Base-by-base conservation (phyloP, 2,888 invertebrate genomes). In the Amblyteles armatorius region DNA sequence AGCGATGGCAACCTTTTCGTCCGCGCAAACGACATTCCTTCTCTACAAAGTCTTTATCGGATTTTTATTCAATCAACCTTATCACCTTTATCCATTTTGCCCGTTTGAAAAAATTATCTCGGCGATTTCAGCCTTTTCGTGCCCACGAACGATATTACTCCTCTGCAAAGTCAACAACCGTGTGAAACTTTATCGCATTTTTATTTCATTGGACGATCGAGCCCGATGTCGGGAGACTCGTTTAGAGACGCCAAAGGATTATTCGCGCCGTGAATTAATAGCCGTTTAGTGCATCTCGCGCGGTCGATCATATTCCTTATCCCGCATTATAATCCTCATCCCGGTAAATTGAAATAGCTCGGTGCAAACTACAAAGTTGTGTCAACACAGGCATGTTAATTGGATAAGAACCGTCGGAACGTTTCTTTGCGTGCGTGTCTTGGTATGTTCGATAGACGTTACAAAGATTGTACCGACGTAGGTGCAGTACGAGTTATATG, bases 371-470 rank as follows among this genome's bases (percentile, higher is more conserved):
- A 48, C 73, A 60, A 48, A 73, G 57, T 60, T 60, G 60, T 73
- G 73, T 73, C 73, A 73, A 73, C 60, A 60, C 57, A 60, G 73
- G 13, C 44, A 73, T 60, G 74, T 74, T 74, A 63, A 74, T 74
- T 74, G 74, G 74, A 74, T 74, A 55, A 63, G 63, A 74, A 63
- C 13, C 74, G 48, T 74, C 48, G 74, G 6, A 73, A 60, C 22
- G 22, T 29, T 60, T 60, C 26, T 16, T 44, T 73, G 44, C 60
- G 44, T 13, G 67, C 22, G 48, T 5, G 22, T 11, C 22, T 4
- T 11, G 44, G 2, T 68, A 44, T 22, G 2, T 22, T 44, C 40
- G 44, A 68, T 40, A 4, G 44, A 48, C 68, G 68, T 22, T 44
- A 29, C 63, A 48, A 11, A 19, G n/a, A 74, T 74, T 48, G 29